phyloP scores from a whole-genome alignment of 2,888 invertebrate genomes.

The Euclidia mi region DNA sequence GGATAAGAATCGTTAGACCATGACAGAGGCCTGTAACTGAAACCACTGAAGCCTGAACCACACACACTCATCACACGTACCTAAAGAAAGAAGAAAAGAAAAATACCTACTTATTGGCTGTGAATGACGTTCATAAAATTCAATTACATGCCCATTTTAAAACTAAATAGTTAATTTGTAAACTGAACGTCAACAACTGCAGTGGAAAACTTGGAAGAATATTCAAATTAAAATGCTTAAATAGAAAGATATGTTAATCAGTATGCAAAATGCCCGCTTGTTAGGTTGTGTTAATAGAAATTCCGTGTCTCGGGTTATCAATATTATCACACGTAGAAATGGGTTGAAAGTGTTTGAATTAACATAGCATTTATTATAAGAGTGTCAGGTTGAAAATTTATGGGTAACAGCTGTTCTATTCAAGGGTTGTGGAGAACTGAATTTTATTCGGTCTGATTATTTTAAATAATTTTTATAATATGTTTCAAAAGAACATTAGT shows the following conservation, averaged over 20 bases:
- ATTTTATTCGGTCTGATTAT: too few species aligned
- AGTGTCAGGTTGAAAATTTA: not conserved
- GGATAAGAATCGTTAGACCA: too few species aligned
- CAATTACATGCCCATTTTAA: constrained; percentile 3
- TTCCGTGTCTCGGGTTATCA: not conserved
- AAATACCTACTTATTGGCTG: too few species aligned
- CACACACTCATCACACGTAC: too few species aligned
- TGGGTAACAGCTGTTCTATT: not conserved
- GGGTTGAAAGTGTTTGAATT: constrained; percentile 2
- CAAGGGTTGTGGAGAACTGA: not conserved
- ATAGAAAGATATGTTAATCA: constrained; percentile 9
- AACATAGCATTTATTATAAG: constrained; percentile 5
- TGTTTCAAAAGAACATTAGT: too few species aligned
- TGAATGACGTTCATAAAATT: not conserved
- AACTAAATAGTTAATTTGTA: constrained; percentile 6
- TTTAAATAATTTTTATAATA: too few species aligned
- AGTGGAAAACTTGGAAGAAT: constrained; percentile 5
- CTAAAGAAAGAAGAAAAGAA: too few species aligned
- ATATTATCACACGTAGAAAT: constrained; percentile 8
- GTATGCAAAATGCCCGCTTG: constrained; percentile 16
- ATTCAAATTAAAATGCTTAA: constrained; percentile 3
- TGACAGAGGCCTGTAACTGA: too few species aligned
- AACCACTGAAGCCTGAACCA: too few species aligned
- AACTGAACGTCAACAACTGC: constrained; percentile 2
- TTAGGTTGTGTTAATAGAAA: constrained; percentile 17